Percentiles rank a stretch among this genome's conserved stretches.
These are phyloP conservation scores for Masticophis lateralis DNA, from an alignment of 2,797 vertebrate species.

Conservation along the genomic window DNA sequence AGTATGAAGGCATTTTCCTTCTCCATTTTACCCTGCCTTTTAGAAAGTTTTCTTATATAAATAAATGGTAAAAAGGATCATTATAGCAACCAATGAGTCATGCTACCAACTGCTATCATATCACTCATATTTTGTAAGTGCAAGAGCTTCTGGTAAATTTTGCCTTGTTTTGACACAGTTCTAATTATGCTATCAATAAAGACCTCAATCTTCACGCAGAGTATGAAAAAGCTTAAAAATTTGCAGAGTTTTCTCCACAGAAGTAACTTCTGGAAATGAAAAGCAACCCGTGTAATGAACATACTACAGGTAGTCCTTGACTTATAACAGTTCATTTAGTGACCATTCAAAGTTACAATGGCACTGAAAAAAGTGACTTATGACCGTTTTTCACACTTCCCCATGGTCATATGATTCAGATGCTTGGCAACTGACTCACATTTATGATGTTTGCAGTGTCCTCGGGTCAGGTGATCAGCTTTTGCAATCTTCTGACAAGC, in stretches of 20 bases:
- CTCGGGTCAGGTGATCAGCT: background rate
- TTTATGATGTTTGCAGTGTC: background rate
- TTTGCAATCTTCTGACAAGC: background rate
- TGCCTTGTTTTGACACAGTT: background rate
- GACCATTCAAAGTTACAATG: background rate
- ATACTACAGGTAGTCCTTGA: background rate
- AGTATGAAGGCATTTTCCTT: background rate
- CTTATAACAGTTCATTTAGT: background rate
- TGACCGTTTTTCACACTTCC: background rate
- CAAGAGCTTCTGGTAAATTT: background rate
- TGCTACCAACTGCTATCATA: background rate
- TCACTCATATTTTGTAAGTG: background rate
- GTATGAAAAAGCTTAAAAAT: background rate
- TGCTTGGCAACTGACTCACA: background rate
- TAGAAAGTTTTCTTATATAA: background rate
- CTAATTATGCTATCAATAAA: background rate
- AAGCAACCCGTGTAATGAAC: background rate
- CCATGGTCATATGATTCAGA: background rate
- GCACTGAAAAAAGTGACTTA: background rate
- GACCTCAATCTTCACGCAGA: background rate
- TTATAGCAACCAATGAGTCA: conserved; percentile 10
- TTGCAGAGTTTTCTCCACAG: background rate
- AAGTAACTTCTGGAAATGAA: background rate
- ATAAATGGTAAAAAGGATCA: background rate
- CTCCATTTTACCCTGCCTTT: background rate